These are phyloP conservation scores for Hepsetus odoe DNA, from an alignment of 2,113 vertebrate genomes.

Conservation along the genomic window DNA sequence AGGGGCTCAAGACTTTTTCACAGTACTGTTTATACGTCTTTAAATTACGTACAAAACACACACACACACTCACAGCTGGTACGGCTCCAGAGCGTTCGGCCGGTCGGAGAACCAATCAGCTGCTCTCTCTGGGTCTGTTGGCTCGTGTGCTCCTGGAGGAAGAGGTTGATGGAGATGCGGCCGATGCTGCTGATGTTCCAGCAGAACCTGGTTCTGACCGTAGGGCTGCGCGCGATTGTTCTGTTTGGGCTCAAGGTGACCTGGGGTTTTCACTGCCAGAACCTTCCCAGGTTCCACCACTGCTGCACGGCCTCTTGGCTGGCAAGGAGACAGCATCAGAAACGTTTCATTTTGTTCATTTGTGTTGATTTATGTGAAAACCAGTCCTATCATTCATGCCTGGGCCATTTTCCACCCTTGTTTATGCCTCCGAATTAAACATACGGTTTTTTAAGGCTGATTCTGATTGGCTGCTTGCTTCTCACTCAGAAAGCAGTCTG, in stretches of 20 bases:
- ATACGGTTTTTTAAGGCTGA: too few relatives aligned
- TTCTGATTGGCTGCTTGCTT: too few relatives aligned
- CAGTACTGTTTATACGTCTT: too few relatives aligned
- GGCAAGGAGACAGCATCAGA: not conserved
- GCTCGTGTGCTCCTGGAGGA: conserved; percentile 5
- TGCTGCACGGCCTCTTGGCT: not conserved
- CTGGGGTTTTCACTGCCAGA: not conserved
- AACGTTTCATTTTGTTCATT: not conserved
- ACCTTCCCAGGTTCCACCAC: not conserved
- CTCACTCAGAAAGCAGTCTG: too few relatives aligned
- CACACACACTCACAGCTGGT: conserved; percentile 65
- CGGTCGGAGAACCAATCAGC: conserved; percentile 53
- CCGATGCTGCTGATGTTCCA: conserved; percentile 68
- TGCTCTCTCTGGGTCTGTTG: not conserved
- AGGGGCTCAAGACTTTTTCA: too few relatives aligned
- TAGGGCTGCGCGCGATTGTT: conserved; percentile 57
- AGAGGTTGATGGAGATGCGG: conserved; percentile 42
- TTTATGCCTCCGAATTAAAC: too few relatives aligned
- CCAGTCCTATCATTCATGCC: too few relatives aligned
- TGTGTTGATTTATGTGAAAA: not conserved
- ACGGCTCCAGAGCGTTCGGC: conserved; percentile 52
- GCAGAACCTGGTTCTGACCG: conserved; percentile 74
- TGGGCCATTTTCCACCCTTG: too few relatives aligned
- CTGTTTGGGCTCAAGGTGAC: not conserved
- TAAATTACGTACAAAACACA: not conserved